Conservation (phyloP, 2,797 vertebrate species). For the Leucoraja ocellata region DNA sequence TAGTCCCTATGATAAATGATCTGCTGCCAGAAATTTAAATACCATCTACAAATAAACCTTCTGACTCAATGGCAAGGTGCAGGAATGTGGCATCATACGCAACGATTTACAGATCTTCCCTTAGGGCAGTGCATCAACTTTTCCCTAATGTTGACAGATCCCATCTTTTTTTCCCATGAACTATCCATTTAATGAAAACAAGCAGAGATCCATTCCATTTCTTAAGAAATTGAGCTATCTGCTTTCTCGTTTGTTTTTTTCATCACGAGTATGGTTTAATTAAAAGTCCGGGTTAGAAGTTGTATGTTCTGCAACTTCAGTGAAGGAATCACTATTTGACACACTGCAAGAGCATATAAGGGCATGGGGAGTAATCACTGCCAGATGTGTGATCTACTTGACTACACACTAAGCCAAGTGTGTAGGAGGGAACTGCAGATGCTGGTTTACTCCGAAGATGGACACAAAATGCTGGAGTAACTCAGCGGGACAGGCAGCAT, state of each 20-base stretch:
- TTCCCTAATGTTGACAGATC: background rate
- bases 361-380: no score
- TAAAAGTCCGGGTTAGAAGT: no score
- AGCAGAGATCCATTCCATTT: background rate
- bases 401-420: no score
- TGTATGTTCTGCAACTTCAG: no score
- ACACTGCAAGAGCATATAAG: no score
- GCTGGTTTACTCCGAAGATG: no score
- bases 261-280: no score
- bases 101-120: background rate
- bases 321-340: no score
- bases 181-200: background rate
- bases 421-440: no score
- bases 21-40: background rate
- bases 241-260: background rate
- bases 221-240: background rate
- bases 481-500: no score
- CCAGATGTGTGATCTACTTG: no score
- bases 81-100: background rate
- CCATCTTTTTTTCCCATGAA: background rate
- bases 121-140: background rate
- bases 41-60: background rate
- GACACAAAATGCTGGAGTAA: no score
- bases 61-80: background rate
- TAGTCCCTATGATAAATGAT: background rate